A percentile compares a stretch with the other conserved stretches of the same genome.
Conservation (phyloP, 2,888 invertebrate genomes). For the Luperina nickerlii region DNA sequence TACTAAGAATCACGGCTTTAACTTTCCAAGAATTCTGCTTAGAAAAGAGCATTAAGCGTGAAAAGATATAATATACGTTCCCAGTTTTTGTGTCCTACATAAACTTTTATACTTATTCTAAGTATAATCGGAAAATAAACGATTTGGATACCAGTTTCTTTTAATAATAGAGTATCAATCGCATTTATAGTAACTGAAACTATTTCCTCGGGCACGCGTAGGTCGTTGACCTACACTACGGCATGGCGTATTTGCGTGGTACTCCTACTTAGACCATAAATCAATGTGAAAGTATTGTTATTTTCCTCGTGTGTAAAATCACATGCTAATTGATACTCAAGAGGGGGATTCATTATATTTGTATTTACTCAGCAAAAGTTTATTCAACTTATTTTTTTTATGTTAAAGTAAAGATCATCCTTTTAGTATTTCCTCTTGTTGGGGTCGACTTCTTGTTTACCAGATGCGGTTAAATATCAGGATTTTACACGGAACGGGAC, state of each 20-base stretch:
- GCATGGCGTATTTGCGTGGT: slow-evolving; percentile 67
- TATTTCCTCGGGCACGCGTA: slow-evolving; percentile 62
- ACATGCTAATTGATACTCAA: slow-evolving; percentile 57
- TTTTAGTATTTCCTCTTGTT: slow-evolving; percentile 1
- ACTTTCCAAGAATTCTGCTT: slow-evolving; percentile 31
- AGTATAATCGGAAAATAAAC: slow-evolving; percentile 51
- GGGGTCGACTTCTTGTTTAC: slow-evolving; percentile 16
- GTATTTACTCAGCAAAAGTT: slow-evolving; percentile 28
- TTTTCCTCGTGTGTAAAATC: slow-evolving; percentile 57
- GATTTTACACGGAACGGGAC: slow-evolving; percentile 5
- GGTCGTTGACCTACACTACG: slow-evolving; percentile 62
- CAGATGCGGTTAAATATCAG: slow-evolving; percentile 15
- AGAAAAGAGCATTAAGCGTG: slow-evolving; percentile 29
- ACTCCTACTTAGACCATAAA: slow-evolving; percentile 61
- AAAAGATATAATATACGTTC: slow-evolving; percentile 35
- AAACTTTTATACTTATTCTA: slow-evolving; percentile 33
- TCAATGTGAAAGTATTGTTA: slow-evolving; percentile 67
- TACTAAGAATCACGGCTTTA: slow-evolving; percentile 27
- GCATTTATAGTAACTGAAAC: slow-evolving; percentile 60
- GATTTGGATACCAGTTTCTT: slow-evolving; percentile 45
- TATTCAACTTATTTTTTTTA: slow-evolving; percentile 22
- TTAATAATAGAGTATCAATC: slow-evolving; percentile 55
- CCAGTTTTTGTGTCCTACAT: slow-evolving; percentile 43
- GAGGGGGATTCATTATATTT: slow-evolving; percentile 33
- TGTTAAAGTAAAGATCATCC: slow-evolving; percentile 17